Evolutionary conservation across 1,140 invertebrate species (phyloP), one percentile per base, ranked within the genome.

Genomic region (Drosophila fuyamai): DNA sequence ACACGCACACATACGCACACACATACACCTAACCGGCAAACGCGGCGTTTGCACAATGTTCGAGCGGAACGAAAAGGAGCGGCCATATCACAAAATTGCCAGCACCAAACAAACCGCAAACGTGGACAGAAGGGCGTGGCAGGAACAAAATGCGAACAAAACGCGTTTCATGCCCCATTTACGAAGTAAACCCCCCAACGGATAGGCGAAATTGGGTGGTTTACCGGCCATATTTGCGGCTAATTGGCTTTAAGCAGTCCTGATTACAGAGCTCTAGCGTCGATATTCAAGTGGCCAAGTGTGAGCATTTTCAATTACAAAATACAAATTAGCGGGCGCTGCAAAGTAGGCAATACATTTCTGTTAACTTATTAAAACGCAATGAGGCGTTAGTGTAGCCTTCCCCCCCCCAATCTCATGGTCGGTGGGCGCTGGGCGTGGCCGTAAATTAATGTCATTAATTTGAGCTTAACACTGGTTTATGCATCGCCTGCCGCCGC

Each of bases 171-270:
- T 82, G 82, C 50, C 79, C 83, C 82, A 85, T 85, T 85, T 83
- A 88, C 70, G 75, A 55, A 27, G 57, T 13, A 32, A 40, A 35
- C 18, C 8, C 29, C 2, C 2, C 0, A 5, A 13, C 14, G 12
- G 12, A n/a, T 8, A 16, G 35, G 43, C 23, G 4, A 29, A 13
- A 16, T 18, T 61, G 47, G 73, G 40, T 46, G 67, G 76, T 73
- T 83, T 89, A 89, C 84, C 84, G 83, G 80, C 72, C 79, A 89
- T 88, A 89, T 88, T 88, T 88, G 83, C 83, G 84, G 83, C 80
- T 88, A 88, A 88, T 88, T 89, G 83, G 83, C 83, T 89, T 88
- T 83, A 88, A 88, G 83, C 89, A 88, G 84, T 83, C 51, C 83
- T 88, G 83, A 88, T 89, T 88, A 88, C 80, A 83, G 72, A 70